Base-by-base conservation (phyloP, 2,797 vertebrate genomes). In the Liparis tanakae region DNA sequence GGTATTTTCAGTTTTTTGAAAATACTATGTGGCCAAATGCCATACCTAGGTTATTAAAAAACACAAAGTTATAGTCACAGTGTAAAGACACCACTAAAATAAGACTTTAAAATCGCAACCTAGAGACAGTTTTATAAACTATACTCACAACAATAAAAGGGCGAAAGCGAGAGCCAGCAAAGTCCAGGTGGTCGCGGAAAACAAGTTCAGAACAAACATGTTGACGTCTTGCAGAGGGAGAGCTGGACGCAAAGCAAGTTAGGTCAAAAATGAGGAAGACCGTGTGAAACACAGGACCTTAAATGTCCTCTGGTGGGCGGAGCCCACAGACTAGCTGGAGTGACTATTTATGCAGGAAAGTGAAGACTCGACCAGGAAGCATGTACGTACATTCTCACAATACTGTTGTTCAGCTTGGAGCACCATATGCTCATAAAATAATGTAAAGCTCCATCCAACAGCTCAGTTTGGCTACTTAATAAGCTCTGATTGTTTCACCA, bases 101-200 rank as follows among this genome's bases (percentile, higher is more conserved):
- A 39, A 39, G 37, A 39, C n/a, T n/a, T n/a, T n/a, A n/a, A n/a
- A n/a, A n/a, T n/a, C n/a, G n/a, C n/a, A n/a, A n/a, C n/a, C 37
- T 9, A 1, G 5, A 6, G 18, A 55, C n/a, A 33, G 3, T n/a
- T 7, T 8, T 3, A 30, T 10, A 64, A 37, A 54, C 0, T 57
- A 30, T 30, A 93, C 92, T 92, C 73, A 93, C 94, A 93, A 30
- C 0, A 91, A 17, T 0, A 93, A 7, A 15, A 95, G 82, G 0
- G 84, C 58, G 30, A 89, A 6, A 36, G 67, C 18, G n/a, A 94
- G 59, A 62, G 70, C 76, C 54, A 94, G 33, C 2, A 94, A 79
- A 72, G 89, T 92, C 94, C 93, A 94, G 1, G 91, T 93, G 13
- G 90, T 84, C 0, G 84, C 65, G 6, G 92, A 90, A 55, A 92